A percentile compares a stretch with the other conserved stretches of the same genome.
These are phyloP conservation scores for Scylla paramamosain DNA, from an alignment of 1,140 invertebrate species.

Conservation along the genomic window DNA sequence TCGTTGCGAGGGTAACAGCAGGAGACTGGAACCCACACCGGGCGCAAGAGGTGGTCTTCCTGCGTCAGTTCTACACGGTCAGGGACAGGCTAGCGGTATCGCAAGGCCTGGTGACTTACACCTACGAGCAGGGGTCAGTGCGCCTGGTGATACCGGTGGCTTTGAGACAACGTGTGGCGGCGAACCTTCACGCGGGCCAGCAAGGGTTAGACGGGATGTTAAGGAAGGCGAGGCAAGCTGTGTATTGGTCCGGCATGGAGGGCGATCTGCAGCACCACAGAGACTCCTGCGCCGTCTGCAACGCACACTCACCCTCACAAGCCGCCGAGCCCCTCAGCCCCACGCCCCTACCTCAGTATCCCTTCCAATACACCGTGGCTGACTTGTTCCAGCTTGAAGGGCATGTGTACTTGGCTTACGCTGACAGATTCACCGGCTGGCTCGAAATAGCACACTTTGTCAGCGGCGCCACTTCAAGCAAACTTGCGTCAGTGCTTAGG, in stretches of 20 bases:
- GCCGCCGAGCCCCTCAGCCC: not conserved
- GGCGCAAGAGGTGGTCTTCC: not conserved
- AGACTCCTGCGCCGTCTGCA: not conserved
- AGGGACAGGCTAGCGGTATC: not conserved
- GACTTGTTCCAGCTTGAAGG: not conserved
- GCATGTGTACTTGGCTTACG: not conserved
- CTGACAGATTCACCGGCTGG: slow-evolving; percentile 26
- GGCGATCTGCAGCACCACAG: not conserved
- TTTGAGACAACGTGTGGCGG: not conserved
- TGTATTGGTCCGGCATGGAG: not conserved
- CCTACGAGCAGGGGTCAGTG: not conserved
- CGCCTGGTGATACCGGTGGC: not conserved
- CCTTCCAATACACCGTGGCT: slow-evolving; percentile 12
- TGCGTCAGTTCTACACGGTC: not conserved
- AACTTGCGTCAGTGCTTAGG: no score
- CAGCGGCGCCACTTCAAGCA: no score
- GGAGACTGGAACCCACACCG: slow-evolving; percentile 30
- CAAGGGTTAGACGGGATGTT: slow-evolving; percentile 14
- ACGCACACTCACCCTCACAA: not conserved
- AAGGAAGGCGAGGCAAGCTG: not conserved
- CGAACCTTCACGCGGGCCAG: not conserved
- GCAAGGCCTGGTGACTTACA: not conserved
- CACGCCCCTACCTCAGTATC: not conserved
- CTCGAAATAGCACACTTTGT: not conserved
- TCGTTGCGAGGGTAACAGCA: not conserved